phyloP scores from a whole-genome alignment of 2,113 vertebrate genomes.

The Takifugu flavidus region DNA sequence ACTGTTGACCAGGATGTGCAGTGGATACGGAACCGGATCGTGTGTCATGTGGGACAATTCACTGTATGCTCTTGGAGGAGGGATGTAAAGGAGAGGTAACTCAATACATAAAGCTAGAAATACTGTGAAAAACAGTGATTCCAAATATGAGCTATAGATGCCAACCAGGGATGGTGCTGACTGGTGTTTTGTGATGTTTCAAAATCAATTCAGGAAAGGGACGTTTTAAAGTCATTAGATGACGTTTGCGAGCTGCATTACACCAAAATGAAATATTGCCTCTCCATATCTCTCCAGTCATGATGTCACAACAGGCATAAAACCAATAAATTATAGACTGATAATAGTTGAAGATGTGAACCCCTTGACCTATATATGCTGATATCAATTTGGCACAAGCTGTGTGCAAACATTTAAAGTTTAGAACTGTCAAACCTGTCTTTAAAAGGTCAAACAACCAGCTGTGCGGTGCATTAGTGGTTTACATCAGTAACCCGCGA shows the following conservation, averaged over 20 bases:
- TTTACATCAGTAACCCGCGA: not conserved
- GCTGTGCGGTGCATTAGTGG: slow-evolving; percentile 3
- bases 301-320: slow-evolving; percentile 15
- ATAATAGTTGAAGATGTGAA: slow-evolving; percentile 1
- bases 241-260: not conserved
- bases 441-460: no score
- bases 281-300: not conserved
- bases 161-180: no score
- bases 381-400: slow-evolving; percentile 12
- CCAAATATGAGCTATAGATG: not conserved
- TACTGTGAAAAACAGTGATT: slow-evolving; percentile 28
- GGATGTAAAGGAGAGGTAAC: slow-evolving; percentile 4
- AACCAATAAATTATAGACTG: slow-evolving; percentile 1
- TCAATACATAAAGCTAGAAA: slow-evolving; percentile 51
- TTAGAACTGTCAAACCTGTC: slow-evolving; percentile 13
- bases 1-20: slow-evolving; percentile 55
- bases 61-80: slow-evolving; percentile 36
- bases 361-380: not conserved
- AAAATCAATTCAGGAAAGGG: no score
- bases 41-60: slow-evolving; percentile 60
- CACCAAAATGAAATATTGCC: not conserved
- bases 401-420: slow-evolving; percentile 30
- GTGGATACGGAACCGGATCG: slow-evolving; percentile 49
- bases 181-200: no score
- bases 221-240: no score